Conservation (phyloP, 2,797 vertebrate species). For the Rhabdomys pumilio region DNA sequence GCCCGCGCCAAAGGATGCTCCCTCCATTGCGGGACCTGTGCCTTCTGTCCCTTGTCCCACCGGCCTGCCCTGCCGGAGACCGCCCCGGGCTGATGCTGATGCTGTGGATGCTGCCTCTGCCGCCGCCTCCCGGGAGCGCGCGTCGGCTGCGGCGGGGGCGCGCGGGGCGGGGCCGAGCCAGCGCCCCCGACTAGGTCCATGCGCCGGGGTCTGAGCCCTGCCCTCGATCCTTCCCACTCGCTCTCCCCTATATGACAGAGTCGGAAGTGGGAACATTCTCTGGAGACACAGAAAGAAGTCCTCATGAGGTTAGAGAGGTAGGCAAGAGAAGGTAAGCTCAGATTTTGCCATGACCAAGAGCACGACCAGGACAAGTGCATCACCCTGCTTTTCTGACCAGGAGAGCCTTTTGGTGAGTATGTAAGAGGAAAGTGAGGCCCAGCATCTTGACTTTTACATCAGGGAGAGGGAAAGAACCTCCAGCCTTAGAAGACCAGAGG, state of each 20-base stretch:
- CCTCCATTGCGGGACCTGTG: constrained; percentile 92
- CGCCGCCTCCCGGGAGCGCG: constrained; percentile 82
- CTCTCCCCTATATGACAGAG: background rate
- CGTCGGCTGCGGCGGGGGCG: constrained; percentile 68
- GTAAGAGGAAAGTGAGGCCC: background rate
- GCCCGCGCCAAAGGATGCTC: constrained; percentile 97
- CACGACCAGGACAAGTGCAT: background rate
- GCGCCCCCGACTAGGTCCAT: constrained; percentile 56
- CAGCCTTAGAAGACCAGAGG: background rate
- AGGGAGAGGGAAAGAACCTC: background rate
- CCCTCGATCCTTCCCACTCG: background rate
- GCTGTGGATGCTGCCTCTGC: constrained; percentile 80
- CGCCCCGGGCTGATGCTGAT: constrained; percentile 64
- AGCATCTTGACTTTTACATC: background rate
- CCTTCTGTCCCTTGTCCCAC: constrained; percentile 60
- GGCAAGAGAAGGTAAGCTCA: background rate
- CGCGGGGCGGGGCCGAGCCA: constrained; percentile 72
- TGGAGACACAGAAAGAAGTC: background rate
- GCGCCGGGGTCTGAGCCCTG: background rate
- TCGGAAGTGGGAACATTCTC: background rate
- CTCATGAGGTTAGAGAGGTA: too few species aligned
- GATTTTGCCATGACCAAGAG: background rate
- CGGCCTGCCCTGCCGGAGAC: constrained; percentile 67
- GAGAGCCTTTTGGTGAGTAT: background rate
- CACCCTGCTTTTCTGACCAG: background rate